A percentile compares a stretch with the other conserved stretches of the same genome.
Evolutionary conservation across 2,888 invertebrate genomes (phyloP).

Genomic region (Drosophila nr. fundita): DNA sequence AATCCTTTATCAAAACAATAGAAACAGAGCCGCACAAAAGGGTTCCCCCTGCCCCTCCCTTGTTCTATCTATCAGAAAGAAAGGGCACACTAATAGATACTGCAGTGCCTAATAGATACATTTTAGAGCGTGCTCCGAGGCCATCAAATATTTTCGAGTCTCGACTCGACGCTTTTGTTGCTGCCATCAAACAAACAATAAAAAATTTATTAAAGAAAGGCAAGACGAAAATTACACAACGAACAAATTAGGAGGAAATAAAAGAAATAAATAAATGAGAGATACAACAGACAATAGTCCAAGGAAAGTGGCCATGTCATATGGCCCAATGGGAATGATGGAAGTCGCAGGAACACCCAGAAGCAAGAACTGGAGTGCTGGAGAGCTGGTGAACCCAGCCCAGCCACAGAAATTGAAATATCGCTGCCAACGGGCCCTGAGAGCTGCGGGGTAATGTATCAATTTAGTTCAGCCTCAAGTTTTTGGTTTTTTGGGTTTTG

Average conservation of each 20-base stretch:
- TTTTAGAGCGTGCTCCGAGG: constrained; percentile 69
- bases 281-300: constrained; percentile 48
- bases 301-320: constrained; percentile 75
- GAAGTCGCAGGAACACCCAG: constrained; percentile 78
- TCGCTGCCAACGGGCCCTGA: constrained; percentile 35
- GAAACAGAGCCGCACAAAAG: constrained; percentile 38
- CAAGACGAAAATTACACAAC: constrained; percentile 68
- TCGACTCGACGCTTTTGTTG: constrained; percentile 28
- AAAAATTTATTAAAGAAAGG: constrained; percentile 78
- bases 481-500: constrained; percentile 32
- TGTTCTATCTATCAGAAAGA: constrained; percentile 18
- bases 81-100: constrained; percentile 66
- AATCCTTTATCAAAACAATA: constrained; percentile 79
- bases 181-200: constrained; percentile 78
- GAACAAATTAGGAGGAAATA: constrained; percentile 70
- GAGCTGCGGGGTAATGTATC: constrained; percentile 68
- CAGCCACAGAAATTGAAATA: constrained; percentile 64
- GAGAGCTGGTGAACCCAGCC: constrained; percentile 21
- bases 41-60: constrained; percentile 23
- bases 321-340: constrained; percentile 57
- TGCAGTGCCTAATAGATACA: constrained; percentile 69
- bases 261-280: constrained; percentile 22
- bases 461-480: constrained; percentile 62
- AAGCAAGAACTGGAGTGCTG: constrained; percentile 43
- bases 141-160: constrained; percentile 64